A percentile compares a stretch with the other conserved stretches of the same genome.
These are phyloP conservation scores for Orchestia grillus DNA, from an alignment of 1,140 invertebrate genomes.

Conservation along the genomic window DNA sequence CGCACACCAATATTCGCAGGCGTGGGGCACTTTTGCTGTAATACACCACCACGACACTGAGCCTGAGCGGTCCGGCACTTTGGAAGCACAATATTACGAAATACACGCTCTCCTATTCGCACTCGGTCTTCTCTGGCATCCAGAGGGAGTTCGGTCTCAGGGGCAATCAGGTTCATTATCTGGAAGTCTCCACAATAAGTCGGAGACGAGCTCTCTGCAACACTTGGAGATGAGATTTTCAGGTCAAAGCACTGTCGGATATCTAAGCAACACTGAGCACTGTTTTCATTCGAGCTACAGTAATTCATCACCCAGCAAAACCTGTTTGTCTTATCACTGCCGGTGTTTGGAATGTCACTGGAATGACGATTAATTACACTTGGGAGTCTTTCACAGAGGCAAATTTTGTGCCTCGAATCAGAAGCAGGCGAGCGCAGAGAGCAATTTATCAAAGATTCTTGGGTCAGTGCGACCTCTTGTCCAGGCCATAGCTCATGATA, in stretches of 20 bases:
- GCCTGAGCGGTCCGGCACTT: not conserved
- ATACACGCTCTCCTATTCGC: not conserved
- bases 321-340: not conserved
- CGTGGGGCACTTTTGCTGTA: not conserved
- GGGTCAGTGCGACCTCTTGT: not conserved
- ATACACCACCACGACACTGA: not conserved
- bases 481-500: conserved; percentile 28
- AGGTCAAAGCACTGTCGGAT: not conserved
- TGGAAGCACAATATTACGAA: not conserved
- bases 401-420: not conserved
- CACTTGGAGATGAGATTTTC: conserved; percentile 6
- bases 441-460: conserved; percentile 38
- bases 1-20: not conserved
- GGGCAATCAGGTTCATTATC: conserved; percentile 15
- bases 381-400: not conserved
- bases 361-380: not conserved
- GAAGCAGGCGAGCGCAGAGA: not conserved
- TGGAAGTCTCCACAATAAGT: not conserved
- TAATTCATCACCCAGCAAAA: not conserved
- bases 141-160: not conserved
- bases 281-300: not conserved
- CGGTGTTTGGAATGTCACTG: not conserved
- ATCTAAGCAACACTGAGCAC: not conserved
- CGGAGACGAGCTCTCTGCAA: conserved; percentile 13
- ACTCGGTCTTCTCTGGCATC: not conserved